Percentiles rank a stretch among this genome's conserved stretches.
These are phyloP conservation scores for Diachrysia chrysitis DNA, from an alignment of 2,888 invertebrate species.

Conservation along the genomic window DNA sequence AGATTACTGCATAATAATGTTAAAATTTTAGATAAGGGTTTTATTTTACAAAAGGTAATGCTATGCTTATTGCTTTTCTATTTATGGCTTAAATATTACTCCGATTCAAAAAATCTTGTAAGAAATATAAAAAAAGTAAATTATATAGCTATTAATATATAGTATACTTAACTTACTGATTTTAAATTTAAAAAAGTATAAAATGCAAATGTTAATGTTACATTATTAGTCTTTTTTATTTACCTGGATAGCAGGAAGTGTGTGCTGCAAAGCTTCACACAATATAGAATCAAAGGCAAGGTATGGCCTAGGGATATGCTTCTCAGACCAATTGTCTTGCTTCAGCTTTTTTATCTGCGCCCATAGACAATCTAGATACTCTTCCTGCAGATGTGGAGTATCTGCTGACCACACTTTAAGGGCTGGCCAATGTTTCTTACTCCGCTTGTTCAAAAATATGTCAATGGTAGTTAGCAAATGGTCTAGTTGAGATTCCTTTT, in stretches of 20 bases:
- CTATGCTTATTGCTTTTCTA: too few species aligned
- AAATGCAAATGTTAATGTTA: too few species aligned
- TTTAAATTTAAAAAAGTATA: too few species aligned
- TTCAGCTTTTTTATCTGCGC: conserved; percentile 94
- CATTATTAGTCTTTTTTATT: conserved; percentile 9
- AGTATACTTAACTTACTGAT: too few species aligned
- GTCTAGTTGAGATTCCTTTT: conserved; percentile 97
- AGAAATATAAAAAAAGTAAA: too few species aligned
- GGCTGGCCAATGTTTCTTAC: conserved; percentile 97
- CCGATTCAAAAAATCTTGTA: background rate
- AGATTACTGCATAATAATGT: background rate
- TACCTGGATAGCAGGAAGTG: conserved; percentile 94
- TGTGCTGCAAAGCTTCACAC: conserved; percentile 98
- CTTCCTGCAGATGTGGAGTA: conserved; percentile 98
- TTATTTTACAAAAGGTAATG: too few species aligned
- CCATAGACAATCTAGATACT: conserved; percentile 99
- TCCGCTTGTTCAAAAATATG: conserved; percentile 96
- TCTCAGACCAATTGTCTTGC: conserved; percentile 98
- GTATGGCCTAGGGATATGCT: conserved; percentile 98
- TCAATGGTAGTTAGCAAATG: conserved; percentile 97
- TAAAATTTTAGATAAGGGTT: too few species aligned
- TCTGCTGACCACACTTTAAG: conserved; percentile 98
- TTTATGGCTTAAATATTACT: too few species aligned
- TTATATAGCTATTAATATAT: too few species aligned
- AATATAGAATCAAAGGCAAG: conserved; percentile 98